Conservation (phyloP, 2,797 vertebrate species). For the Anas flavirostris region DNA sequence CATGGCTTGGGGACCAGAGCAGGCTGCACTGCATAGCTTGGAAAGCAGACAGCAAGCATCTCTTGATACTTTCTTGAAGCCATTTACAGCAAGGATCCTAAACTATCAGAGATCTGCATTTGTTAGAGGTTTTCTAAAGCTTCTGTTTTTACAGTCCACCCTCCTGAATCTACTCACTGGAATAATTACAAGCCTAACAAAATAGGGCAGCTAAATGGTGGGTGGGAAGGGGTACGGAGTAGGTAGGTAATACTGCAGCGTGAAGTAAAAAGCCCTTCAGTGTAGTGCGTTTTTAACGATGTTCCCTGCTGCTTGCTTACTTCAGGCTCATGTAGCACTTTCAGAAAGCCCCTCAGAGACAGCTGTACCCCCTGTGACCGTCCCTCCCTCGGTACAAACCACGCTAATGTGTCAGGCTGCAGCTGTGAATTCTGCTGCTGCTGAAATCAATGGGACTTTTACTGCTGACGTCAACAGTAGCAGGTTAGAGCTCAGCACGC, state of each 20-base stretch:
- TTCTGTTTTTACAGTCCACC: background rate
- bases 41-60: background rate
- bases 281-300: background rate
- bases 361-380: background rate
- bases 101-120: background rate
- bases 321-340: background rate
- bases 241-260: background rate
- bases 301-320: background rate
- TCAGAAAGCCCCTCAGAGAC: background rate
- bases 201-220: background rate
- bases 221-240: background rate
- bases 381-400: background rate
- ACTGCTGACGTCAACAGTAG: slow-evolving; percentile 1
- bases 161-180: background rate
- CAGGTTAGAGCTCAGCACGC: background rate
- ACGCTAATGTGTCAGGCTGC: background rate
- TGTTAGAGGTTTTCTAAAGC: background rate
- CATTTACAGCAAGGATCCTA: background rate
- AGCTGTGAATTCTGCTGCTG: background rate
- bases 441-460: slow-evolving; percentile 23
- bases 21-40: background rate
- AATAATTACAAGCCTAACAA: background rate
- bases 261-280: background rate
- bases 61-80: background rate
- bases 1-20: background rate